Base-by-base conservation (phyloP, 2,888 invertebrate species). In the Phengaris alcon region DNA sequence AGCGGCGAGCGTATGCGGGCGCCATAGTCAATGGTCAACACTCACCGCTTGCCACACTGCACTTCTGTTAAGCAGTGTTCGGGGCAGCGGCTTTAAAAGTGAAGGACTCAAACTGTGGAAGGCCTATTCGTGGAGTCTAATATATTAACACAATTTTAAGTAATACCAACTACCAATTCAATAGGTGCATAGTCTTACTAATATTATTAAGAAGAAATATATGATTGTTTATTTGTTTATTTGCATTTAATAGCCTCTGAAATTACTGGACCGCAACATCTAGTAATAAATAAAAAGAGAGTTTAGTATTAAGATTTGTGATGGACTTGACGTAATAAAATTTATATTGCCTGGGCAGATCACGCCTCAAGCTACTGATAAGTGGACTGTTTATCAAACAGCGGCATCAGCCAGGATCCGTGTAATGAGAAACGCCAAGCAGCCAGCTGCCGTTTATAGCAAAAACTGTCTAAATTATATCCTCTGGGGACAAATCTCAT, bases 341-440 rank as follows among this genome's bases (percentile, higher is more conserved):
- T 84, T 81, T 82, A 83, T 83, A 82, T 80, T 80, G 79, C 78
- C 77, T 76, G 75, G 75, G 68, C 79, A 80, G 80, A 80, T 81
- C 79, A 79, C 81, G 86, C 90, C 89, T 82, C 82, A 81, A 85
- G 89, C 87, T 80, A 87, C 88, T 89, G 89, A 89, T 92, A 91
- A 90, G 88, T 88, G 86, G 86, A 79, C 84, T 86, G 87, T 88
- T 90, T 91, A 91, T 91, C 90, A 89, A 89, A 87, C 86, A 90
- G 89, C 79, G 81, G 87, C 88, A 91, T 84, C 82, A 82, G 82
- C 80, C 84, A 84, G 82, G 83, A 88, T 90, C 89, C 86, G 82
- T 82, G 80, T 88, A 89, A 89, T 87, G 84, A 82, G 81, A 78
- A 78, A 82, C 81, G 85, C 85, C 77, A 75, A 86, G 81, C 79